Evolutionary conservation across 2,797 vertebrate species (phyloP), one percentile per base, ranked within the genome.

Genomic region (Crax fasciolata): DNA sequence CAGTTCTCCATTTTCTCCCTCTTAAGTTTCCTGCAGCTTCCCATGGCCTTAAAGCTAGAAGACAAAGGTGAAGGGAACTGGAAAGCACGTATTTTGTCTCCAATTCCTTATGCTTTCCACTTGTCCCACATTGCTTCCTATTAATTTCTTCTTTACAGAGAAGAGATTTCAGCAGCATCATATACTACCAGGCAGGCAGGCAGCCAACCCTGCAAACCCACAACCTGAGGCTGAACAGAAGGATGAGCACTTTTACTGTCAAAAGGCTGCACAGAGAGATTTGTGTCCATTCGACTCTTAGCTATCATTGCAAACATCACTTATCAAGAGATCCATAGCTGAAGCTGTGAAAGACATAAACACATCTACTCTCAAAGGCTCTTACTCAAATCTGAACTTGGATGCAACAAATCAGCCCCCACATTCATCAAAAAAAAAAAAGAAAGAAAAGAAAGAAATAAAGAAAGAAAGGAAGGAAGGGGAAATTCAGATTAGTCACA

Each of bases 401-500:
- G 94, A 98, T 98, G 97, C 96, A 97, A 97, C 94, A 97, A 94
- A 97, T 96, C 98, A 96, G 94, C 97, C 97, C 97, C 97, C 97
- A 97, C 97, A 93, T 96, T 96, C 96, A 96, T 96, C 92, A 92
- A 68, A 55, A 30, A 19, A 74, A 11, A 38, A 55, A 30, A 58
- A 70, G 39, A 11, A 38, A 77, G 23, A 14, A 23, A 38, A 28
- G 23, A 11, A 96, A 23, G 3, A 96, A 87, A 95, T 74, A 97
- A 94, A 91, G 82, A 95, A 97, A 94, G 94, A 4, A 98, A 97
- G 95, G 79, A 97, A 97, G 96, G 97, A 98, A 98, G 97, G 97
- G 97, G 97, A 98, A 98, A 97, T 98, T 98, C 94, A 98, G 95
- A 98, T 98, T 98, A 98, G 98, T 98, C 98, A 98, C 98, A 97